Percentiles rank a stretch among this genome's conserved stretches.
Conservation (phyloP, 2,888 invertebrate genomes). For the Thecophora atra region DNA sequence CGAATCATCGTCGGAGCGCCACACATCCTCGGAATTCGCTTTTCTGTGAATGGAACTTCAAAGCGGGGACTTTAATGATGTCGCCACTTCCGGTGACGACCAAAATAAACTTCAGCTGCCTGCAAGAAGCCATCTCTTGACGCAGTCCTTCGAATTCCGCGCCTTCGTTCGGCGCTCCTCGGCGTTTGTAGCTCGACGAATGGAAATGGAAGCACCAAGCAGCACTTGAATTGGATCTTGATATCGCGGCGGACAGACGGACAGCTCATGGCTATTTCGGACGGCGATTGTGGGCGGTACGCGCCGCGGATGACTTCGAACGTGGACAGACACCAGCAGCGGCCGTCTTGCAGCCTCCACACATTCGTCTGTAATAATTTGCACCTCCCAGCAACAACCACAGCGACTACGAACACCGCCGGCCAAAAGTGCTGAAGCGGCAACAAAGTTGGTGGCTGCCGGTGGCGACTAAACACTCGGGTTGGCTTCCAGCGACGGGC, state of each 20-base stretch:
- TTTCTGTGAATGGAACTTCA: no score
- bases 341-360: slow-evolving; percentile 30
- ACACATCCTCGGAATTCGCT: no score
- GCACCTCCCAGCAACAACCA: slow-evolving; percentile 31
- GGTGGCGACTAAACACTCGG: not conserved
- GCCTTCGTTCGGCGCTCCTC: not conserved
- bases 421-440: not conserved
- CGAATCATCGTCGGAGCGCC: no score
- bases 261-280: slow-evolving; percentile 32
- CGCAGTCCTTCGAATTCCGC: slow-evolving; percentile 9
- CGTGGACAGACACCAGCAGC: slow-evolving; percentile 7
- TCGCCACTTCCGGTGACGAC: slow-evolving; percentile 29
- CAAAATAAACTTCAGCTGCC: not conserved
- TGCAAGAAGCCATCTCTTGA: not conserved
- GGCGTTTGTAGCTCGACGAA: not conserved
- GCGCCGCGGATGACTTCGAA: slow-evolving; percentile 7
- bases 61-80: slow-evolving; percentile 21
- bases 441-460: not conserved
- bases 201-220: not conserved
- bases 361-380: slow-evolving; percentile 33
- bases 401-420: not conserved
- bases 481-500: slow-evolving; percentile 7
- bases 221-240: not conserved
- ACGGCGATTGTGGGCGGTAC: slow-evolving; percentile 24
- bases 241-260: not conserved